A percentile compares a stretch with the other conserved stretches of the same genome.
Conservation (phyloP, 2,797 vertebrate species). For the Melopsittacus undulatus region DNA sequence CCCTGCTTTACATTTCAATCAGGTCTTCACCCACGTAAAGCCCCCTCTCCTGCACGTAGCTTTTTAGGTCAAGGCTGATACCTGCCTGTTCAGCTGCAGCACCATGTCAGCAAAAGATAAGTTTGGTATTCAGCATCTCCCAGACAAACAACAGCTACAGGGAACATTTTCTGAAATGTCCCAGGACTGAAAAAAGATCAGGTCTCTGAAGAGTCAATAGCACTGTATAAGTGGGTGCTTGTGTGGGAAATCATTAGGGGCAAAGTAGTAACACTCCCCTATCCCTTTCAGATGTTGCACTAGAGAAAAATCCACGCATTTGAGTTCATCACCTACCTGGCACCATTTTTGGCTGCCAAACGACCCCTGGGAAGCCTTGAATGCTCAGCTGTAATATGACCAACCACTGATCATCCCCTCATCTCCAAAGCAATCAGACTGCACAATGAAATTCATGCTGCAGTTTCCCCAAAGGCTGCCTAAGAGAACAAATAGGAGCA, state of each 20-base stretch:
- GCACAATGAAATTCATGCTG: accelerated
- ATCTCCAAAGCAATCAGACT: background rate
- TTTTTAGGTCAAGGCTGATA: background rate
- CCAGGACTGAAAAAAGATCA: background rate
- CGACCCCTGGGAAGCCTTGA: background rate
- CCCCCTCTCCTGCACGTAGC: background rate
- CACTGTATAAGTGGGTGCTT: background rate
- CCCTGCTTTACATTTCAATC: background rate
- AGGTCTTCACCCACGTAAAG: background rate
- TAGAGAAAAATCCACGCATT: background rate
- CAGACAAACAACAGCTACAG: background rate
- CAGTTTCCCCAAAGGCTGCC: background rate
- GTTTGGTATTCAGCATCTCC: background rate
- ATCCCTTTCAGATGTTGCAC: background rate
- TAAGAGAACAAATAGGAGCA: background rate
- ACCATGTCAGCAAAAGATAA: background rate
- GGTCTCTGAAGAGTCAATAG: background rate
- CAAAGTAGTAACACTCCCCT: background rate
- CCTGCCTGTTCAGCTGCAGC: background rate
- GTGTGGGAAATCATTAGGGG: accelerated
- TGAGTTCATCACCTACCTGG: background rate
- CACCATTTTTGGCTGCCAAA: background rate
- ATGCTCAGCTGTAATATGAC: background rate
- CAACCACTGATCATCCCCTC: background rate
- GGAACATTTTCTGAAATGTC: background rate